A percentile compares a stretch with the other conserved stretches of the same genome.
Evolutionary conservation across 2,797 vertebrate genomes (phyloP).

Genomic region (Denticeps clupeoides): DNA sequence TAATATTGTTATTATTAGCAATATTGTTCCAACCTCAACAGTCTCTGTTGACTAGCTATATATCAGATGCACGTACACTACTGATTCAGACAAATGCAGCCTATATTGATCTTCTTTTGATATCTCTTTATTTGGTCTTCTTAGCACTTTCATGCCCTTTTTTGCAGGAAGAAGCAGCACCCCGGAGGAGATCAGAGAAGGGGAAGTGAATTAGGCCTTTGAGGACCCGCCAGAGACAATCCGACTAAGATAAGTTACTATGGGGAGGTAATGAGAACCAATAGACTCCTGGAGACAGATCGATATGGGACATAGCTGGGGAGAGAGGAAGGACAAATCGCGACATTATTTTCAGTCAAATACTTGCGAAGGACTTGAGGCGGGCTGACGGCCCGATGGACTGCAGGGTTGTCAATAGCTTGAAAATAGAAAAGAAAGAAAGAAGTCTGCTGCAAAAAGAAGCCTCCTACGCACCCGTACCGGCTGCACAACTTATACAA

Average conservation of each 20-base stretch:
- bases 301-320: conserved; percentile 53
- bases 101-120: conserved; percentile 57
- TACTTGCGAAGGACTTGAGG: conserved; percentile 26
- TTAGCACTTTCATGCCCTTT: conserved; percentile 36
- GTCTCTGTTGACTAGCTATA: too few relatives aligned
- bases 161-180: conserved; percentile 23
- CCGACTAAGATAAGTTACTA: conserved; percentile 62
- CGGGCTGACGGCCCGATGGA: conserved; percentile 11
- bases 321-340: conserved; percentile 52
- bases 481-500: too few relatives aligned
- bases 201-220: conserved; percentile 15
- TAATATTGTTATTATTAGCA: too few relatives aligned
- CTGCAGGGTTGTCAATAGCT: conserved; percentile 25
- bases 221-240: conserved; percentile 43
- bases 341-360: conserved; percentile 42
- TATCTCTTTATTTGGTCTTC: conserved; percentile 56
- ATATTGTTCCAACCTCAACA: too few relatives aligned
- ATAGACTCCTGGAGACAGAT: conserved; percentile 51
- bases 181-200: not conserved
- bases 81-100: conserved; percentile 64
- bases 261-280: conserved; percentile 57
- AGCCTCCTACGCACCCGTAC: too few relatives aligned
- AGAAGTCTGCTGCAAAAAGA: conserved; percentile 12
- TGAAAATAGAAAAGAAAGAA: too few relatives aligned
- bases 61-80: too few relatives aligned